A percentile compares a stretch with the other conserved stretches of the same genome.
Evolutionary conservation across 1,140 invertebrate species (phyloP).

Genomic region (Gyrodactylus bullatarudis): DNA sequence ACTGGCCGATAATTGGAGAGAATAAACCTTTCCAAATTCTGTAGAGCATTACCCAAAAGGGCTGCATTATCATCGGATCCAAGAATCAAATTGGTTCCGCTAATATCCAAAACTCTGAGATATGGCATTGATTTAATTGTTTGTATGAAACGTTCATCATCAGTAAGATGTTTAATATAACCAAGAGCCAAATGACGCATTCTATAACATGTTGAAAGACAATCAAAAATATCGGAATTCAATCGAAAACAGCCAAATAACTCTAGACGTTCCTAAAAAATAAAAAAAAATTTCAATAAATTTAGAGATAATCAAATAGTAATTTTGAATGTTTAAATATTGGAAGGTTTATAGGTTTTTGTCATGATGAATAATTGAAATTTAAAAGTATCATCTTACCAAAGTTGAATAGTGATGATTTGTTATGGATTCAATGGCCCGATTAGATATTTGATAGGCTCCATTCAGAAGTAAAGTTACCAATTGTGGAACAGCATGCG

Average conservation of each 20-base stretch:
- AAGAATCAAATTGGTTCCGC: background rate
- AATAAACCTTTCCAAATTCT: background rate
- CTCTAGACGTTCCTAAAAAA: background rate
- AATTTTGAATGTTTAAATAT: too few relatives aligned
- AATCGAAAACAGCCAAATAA: background rate
- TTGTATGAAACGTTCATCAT: background rate
- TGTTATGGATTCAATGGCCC: background rate
- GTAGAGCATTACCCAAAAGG: background rate
- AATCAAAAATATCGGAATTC: background rate
- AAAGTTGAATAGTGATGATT: background rate
- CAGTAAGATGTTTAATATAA: background rate
- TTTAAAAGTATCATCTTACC: background rate
- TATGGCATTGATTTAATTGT: background rate
- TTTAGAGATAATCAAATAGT: background rate
- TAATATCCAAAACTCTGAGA: background rate
- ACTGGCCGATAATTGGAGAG: background rate
- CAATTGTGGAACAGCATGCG: background rate
- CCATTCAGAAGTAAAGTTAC: background rate
- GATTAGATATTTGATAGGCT: background rate
- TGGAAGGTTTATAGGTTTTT: too few relatives aligned
- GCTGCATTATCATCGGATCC: background rate
- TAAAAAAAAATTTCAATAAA: background rate
- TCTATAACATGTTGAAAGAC: background rate
- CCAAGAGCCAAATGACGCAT: background rate
- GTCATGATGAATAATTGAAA: background rate